Evolutionary conservation across 2,888 invertebrate species (phyloP).

Genomic region (Noctua janthina): DNA sequence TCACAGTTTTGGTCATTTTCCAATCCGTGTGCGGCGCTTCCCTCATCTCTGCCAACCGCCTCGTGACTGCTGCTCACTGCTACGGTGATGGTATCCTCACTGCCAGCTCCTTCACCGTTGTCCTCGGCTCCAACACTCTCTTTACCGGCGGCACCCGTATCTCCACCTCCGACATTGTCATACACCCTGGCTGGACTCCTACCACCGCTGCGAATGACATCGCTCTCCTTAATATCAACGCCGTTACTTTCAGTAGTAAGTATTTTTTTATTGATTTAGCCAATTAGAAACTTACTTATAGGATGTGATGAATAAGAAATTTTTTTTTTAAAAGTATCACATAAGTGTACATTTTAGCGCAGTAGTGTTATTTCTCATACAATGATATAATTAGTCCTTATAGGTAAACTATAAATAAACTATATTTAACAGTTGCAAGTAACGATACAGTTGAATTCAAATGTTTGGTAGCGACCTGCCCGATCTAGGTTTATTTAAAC

Average conservation of each 20-base stretch:
- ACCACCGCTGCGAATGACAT: conserved; percentile 72
- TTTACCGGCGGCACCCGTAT: conserved; percentile 75
- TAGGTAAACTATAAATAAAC: too few species aligned
- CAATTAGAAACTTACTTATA: not conserved
- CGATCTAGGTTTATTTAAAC: too few species aligned
- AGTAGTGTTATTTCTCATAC: too few species aligned
- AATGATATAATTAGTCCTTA: too few species aligned
- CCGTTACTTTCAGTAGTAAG: conserved; percentile 69
- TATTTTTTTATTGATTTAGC: not conserved
- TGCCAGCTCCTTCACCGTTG: conserved; percentile 73
- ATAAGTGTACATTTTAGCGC: too few species aligned
- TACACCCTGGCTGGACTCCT: conserved; percentile 75
- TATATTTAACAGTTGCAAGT: too few species aligned
- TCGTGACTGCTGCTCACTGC: conserved; percentile 79
- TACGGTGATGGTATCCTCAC: conserved; percentile 69
- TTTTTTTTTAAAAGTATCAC: too few species aligned
- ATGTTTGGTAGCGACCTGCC: too few species aligned
- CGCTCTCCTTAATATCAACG: conserved; percentile 69
- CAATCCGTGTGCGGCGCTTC: conserved; percentile 78
- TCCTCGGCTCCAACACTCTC: conserved; percentile 76
- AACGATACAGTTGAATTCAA: too few species aligned
- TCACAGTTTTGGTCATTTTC: conserved; percentile 70
- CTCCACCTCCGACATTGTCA: conserved; percentile 58
- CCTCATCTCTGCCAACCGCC: conserved; percentile 68
- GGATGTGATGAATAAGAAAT: not conserved